Evolutionary conservation across 2,113 vertebrate species (phyloP).

Genomic region (Elachura formosa): DNA sequence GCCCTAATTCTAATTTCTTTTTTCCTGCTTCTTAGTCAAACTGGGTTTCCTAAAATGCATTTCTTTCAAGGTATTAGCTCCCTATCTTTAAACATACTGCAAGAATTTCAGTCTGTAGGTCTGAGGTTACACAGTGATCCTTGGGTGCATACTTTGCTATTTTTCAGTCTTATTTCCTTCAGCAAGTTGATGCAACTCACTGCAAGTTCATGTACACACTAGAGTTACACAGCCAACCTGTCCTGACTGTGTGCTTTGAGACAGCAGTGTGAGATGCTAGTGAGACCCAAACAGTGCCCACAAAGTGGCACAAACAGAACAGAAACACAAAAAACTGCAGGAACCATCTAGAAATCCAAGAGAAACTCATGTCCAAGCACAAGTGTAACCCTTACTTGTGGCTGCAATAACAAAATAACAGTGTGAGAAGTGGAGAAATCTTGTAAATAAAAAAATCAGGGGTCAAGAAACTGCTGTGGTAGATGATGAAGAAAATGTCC

Average conservation of each 20-base stretch:
- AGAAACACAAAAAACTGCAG: background rate
- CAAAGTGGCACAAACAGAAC: background rate
- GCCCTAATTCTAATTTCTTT: background rate
- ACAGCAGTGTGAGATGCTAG: fast-evolving
- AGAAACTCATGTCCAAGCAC: background rate
- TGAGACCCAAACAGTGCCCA: background rate
- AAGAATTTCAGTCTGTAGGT: background rate
- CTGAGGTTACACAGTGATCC: background rate
- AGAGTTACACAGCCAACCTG: background rate
- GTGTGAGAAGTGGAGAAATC: background rate
- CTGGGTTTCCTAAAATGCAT: background rate
- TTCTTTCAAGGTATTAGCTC: background rate
- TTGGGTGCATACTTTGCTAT: background rate
- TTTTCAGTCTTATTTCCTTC: background rate
- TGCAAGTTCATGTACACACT: background rate
- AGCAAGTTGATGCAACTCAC: background rate
- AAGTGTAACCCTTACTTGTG: background rate
- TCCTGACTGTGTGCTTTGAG: background rate
- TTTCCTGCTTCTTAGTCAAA: background rate
- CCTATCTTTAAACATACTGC: background rate
- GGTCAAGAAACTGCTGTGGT: background rate
- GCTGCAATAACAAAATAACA: background rate
- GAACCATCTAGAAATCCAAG: background rate
- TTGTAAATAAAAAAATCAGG: background rate
- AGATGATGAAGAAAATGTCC: fast-evolving